Percentiles rank a stretch among this genome's conserved stretches.
Evolutionary conservation across 2,113 vertebrate genomes (phyloP).

Genomic region (Otis tarda): DNA sequence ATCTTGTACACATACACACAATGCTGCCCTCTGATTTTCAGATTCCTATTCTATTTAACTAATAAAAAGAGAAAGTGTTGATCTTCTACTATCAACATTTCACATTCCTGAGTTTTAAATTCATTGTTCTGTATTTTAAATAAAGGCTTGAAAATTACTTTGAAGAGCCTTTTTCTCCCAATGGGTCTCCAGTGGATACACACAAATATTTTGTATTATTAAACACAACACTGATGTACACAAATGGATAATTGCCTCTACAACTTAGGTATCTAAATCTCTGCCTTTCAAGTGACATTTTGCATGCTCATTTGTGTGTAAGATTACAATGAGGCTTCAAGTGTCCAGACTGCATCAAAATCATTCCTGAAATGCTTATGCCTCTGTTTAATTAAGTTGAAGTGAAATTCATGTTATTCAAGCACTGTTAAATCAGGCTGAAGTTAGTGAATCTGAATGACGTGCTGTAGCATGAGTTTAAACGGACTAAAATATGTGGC

Average conservation of each 20-base stretch:
- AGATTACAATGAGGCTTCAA: constrained; percentile 55
- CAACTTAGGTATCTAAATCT: constrained; percentile 39
- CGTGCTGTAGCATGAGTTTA: constrained; percentile 28
- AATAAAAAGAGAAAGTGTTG: background rate
- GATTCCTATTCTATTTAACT: background rate
- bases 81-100: background rate
- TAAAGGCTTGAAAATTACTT: constrained; percentile 26
- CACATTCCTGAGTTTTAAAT: background rate
- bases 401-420: constrained; percentile 61
- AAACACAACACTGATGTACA: constrained; percentile 10
- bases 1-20: background rate
- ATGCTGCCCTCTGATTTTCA: background rate
- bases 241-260: constrained; percentile 58
- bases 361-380: constrained; percentile 55
- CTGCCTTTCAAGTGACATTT: constrained; percentile 57
- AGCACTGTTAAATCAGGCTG: constrained; percentile 51
- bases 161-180: constrained; percentile 26
- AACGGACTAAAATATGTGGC: background rate
- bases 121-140: constrained; percentile 14
- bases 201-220: constrained; percentile 34
- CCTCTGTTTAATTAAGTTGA: constrained; percentile 59
- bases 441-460: constrained; percentile 43
- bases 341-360: constrained; percentile 42
- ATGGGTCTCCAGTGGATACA: background rate
- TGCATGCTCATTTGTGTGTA: constrained; percentile 50